These are phyloP conservation scores for Pelecanus crispus DNA, from an alignment of 2,113 vertebrate species.

Conservation along the genomic window DNA sequence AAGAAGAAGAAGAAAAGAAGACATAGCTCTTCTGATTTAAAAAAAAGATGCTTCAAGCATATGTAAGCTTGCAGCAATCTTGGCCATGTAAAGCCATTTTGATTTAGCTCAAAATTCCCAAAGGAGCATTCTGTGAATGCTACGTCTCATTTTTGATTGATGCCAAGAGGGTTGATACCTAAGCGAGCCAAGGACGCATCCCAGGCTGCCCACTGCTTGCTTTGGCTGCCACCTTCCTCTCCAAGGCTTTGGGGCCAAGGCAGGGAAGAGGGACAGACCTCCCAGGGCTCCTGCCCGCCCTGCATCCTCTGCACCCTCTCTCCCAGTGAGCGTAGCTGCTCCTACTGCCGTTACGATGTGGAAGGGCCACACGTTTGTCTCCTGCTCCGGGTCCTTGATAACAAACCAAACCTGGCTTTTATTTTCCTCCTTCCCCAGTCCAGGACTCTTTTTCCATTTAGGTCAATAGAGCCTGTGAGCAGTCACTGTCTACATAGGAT, in stretches of 20 bases:
- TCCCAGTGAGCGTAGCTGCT: background rate
- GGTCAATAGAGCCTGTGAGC: background rate
- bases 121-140: background rate
- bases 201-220: background rate
- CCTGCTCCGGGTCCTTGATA: background rate
- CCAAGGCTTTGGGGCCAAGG: background rate
- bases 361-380: background rate
- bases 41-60: background rate
- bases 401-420: background rate
- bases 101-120: background rate
- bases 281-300: background rate
- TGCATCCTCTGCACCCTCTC: background rate
- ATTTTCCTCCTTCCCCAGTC: background rate
- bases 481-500: accelerated
- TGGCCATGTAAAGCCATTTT: background rate
- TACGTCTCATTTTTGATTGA: background rate
- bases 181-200: background rate
- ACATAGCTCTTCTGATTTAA: background rate
- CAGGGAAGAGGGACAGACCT: background rate
- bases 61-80: background rate
- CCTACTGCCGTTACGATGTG: accelerated
- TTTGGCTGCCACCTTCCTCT: background rate
- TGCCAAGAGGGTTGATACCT: background rate
- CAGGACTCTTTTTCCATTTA: background rate
- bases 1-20: background rate